phyloP scores from a whole-genome alignment of 2,113 vertebrate species.

The Triplophysa rosa region DNA sequence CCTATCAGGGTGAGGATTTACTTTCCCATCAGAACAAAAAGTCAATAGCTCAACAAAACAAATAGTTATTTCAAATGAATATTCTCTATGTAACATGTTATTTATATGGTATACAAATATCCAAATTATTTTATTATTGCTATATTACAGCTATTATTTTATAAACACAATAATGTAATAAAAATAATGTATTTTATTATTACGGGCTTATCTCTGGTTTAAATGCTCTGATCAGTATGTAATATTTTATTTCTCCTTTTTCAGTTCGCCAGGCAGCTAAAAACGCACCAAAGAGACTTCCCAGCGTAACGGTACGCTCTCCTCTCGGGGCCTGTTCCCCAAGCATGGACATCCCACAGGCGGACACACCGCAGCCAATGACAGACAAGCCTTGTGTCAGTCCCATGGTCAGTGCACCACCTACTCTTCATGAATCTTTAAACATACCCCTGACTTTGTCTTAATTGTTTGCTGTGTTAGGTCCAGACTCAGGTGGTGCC shows the following conservation, averaged over 20 bases:
- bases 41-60: neutral
- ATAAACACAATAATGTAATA: too few relatives aligned
- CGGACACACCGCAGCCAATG: constrained; percentile 76
- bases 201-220: too few relatives aligned
- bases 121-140: too few relatives aligned
- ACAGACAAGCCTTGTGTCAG: constrained; percentile 80
- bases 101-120: too few relatives aligned
- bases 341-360: constrained; percentile 80
- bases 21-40: neutral
- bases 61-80: too few relatives aligned
- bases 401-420: constrained; percentile 61
- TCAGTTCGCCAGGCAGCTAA: constrained; percentile 92
- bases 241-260: neutral
- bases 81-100: too few relatives aligned
- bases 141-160: too few relatives aligned
- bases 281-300: constrained; percentile 88
- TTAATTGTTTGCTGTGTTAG: neutral
- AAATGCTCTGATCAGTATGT: neutral
- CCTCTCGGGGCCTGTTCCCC: constrained; percentile 88
- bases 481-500: constrained; percentile 84
- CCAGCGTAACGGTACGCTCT: constrained; percentile 89
- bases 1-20: constrained; percentile 84
- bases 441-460: neutral
- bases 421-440: neutral
- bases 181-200: too few relatives aligned